Percentiles rank a stretch among this genome's conserved stretches.
Conservation (phyloP, 53 echinoderm and acorn worm genomes). For the Stichopus horrens region DNA sequence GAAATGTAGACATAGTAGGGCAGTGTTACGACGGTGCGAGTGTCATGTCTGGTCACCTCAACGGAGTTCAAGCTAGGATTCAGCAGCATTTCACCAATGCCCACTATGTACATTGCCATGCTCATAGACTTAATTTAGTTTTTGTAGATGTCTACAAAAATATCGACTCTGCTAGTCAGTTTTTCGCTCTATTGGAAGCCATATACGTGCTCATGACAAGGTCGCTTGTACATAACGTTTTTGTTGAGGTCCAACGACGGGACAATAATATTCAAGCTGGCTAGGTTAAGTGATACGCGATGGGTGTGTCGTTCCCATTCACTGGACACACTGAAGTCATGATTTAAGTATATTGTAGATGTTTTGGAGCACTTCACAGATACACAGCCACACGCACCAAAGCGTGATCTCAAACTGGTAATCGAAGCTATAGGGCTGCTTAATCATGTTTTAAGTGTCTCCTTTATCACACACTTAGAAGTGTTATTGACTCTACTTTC, state of each 20-base stretch:
- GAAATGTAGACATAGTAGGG: conserved; percentile 32
- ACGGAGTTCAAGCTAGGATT: conserved; percentile 36
- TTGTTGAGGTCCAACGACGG: background rate
- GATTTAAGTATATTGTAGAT: conserved; percentile 10
- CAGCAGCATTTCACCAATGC: conserved; percentile 29
- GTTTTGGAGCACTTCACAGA: conserved; percentile 37
- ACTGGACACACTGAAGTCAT: conserved; percentile 1
- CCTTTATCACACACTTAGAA: conserved; percentile 42
- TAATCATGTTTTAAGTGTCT: conserved; percentile 31
- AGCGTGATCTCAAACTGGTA: conserved; percentile 44
- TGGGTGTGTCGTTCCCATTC: conserved; percentile 23
- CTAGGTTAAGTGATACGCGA: conserved; percentile 36
- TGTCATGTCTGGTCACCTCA: conserved; percentile 40
- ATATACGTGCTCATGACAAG: conserved; percentile 13
- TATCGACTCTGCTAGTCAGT: conserved; percentile 33
- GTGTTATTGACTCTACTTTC: conserved; percentile 24
- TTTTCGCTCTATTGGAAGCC: conserved; percentile 28
- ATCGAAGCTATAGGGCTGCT: conserved; percentile 44
- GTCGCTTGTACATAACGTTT: conserved; percentile 23
- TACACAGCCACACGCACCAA: conserved; percentile 6
- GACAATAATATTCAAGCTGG: conserved; percentile 7
- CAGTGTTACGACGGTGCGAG: conserved; percentile 41
- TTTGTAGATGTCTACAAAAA: conserved; percentile 37
- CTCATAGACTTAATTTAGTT: conserved; percentile 33
- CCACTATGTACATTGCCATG: conserved; percentile 16